Evolutionary conservation across 2,888 invertebrate species (phyloP), one percentile per base, ranked within the genome.

Genomic region (Choristoneura rosaceana): DNA sequence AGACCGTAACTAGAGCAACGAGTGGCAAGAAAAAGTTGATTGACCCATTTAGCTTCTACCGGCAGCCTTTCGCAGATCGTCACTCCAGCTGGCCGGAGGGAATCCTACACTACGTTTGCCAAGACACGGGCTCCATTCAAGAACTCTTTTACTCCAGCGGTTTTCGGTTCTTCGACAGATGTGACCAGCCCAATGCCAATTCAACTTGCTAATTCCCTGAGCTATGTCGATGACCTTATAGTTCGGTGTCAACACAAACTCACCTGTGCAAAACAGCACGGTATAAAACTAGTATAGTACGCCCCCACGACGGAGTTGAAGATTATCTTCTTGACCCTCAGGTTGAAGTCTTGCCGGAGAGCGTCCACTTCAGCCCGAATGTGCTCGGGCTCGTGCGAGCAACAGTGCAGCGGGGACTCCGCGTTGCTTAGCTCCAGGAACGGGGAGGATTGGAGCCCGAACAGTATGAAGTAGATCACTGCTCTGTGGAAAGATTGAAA

Each of bases 251-350:
- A 43, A 43, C 10, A 9, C 7, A 43, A n/a, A 70, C 85, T 90
- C 17, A 97, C 98, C 95, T 97, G 97, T 45, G 98, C 97, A 94
- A 99, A 98, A 85, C 97, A 97, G 82, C 98, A 97, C 0, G 99
- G 99, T 73, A 99, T 95, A 84, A 98, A 97, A 71, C 98, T 97
- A 58, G 97, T 96, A 87, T 98, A 98, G 86, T 98, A 99, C 0
- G 98, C 97, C 79, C 97, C 97, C 7, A 97, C 89, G 59, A 98
- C 95, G 0, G 98, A 97, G 77, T 97, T 95, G 86, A 97, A 98
- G 2, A 99, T 93, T 71, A 98, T 97, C 89, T 98, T 97, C 89
- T 98, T 98, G 82, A 99, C 95, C 50, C 99, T 95, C 76, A 96
- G 95, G 86, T 99, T 99, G 84, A 99, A 99, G 90, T 99, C 99